phyloP scores from a whole-genome alignment of 37 sponge, comb jelly and placozoan species.

The Halisarca cf. caerulea region DNA sequence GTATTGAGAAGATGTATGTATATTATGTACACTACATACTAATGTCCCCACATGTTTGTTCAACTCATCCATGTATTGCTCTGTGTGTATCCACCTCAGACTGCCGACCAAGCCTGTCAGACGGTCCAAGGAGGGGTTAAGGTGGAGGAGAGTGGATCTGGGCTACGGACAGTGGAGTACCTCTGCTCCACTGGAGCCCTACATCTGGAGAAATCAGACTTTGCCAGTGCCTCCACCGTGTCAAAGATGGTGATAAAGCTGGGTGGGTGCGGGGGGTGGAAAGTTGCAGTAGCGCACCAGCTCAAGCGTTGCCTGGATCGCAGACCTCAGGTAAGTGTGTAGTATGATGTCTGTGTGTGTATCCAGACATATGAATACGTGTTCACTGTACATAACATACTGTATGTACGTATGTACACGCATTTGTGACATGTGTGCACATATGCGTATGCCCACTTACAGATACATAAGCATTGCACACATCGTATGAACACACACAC shows the following conservation, averaged over 20 bases:
- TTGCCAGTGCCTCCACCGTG: constrained; percentile 49
- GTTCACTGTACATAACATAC: no score
- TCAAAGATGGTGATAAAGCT: constrained; percentile 57
- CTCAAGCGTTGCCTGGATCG: constrained; percentile 30
- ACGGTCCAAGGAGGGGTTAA: constrained; percentile 14
- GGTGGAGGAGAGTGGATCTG: background rate
- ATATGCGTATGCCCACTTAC: no score
- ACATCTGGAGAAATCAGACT: constrained; percentile 59
- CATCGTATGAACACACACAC: no score
- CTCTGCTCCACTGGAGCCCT: constrained; percentile 55
- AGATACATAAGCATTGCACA: no score
- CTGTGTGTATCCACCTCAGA: constrained; percentile 14
- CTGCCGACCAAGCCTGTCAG: constrained; percentile 53
- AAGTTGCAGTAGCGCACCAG: constrained; percentile 37
- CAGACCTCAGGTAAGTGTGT: background rate
- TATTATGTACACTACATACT: no score
- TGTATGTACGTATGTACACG: no score
- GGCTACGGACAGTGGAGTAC: constrained; percentile 48
- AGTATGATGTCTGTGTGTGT: no score
- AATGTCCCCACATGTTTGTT: no score
- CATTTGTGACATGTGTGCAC: no score
- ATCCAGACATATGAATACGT: no score
- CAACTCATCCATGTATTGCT: no score
- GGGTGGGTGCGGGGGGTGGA: constrained; percentile 55
- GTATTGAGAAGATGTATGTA: no score